A percentile compares a stretch with the other conserved stretches of the same genome.
Conservation (phyloP, 2,113 vertebrate species). For the Grammomys surdaster region DNA sequence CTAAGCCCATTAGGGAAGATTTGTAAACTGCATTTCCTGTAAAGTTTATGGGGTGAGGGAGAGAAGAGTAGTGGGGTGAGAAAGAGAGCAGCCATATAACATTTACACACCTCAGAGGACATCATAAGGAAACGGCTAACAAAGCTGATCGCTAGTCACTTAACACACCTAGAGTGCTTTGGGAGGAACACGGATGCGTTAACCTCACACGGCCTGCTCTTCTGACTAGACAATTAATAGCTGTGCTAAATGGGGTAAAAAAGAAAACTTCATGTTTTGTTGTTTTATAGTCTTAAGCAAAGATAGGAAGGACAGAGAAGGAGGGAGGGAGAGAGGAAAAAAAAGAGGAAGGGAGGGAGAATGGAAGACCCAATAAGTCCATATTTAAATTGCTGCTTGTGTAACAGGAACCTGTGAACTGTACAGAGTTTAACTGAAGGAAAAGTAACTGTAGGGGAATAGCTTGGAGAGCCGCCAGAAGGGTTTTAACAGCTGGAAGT, state of each 20-base stretch:
- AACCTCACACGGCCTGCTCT: constrained; percentile 24
- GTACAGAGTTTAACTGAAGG: constrained; percentile 86
- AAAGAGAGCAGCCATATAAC: not conserved
- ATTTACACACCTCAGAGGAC: constrained; percentile 26
- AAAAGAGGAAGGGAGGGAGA: not conserved
- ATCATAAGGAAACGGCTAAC: constrained; percentile 25
- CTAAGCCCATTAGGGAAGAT: not conserved
- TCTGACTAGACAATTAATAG: not conserved
- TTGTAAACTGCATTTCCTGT: not conserved
- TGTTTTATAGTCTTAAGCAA: constrained; percentile 75
- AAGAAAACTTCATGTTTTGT: constrained; percentile 63
- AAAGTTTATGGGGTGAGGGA: not conserved
- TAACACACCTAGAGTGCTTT: constrained; percentile 4
- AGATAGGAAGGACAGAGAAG: not conserved
- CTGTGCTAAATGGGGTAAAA: constrained; percentile 59
- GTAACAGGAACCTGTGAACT: constrained; percentile 85
- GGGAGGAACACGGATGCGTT: constrained; percentile 58
- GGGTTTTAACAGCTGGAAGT: constrained; percentile 90
- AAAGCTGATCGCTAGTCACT: constrained; percentile 61
- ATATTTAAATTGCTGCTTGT: constrained; percentile 83
- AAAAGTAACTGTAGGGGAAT: constrained; percentile 86
- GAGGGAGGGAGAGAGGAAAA: too few species aligned
- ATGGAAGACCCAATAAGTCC: constrained; percentile 31
- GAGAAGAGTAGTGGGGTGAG: not conserved
- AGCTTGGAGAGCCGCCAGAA: constrained; percentile 88